phyloP scores from a whole-genome alignment of 2,888 invertebrate genomes.

The Drosophila robusta region DNA sequence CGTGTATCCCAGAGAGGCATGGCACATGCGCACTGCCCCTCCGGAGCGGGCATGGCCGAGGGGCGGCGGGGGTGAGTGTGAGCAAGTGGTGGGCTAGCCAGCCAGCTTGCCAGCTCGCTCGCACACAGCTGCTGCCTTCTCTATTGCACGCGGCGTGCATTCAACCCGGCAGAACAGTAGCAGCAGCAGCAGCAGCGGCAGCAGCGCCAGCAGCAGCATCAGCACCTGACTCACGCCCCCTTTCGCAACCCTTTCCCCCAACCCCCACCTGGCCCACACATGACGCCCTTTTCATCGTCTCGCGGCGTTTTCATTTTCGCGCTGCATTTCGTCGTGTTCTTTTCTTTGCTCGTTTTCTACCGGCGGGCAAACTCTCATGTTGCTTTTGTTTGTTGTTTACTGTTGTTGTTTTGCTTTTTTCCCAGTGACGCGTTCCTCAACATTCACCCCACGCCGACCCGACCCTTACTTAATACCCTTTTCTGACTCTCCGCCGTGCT shows the following conservation, averaged over 20 bases:
- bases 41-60: too few relatives aligned
- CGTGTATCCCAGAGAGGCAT: slow-evolving; percentile 21
- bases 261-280: not conserved
- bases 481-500: slow-evolving; percentile 23
- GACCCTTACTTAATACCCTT: not conserved
- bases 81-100: slow-evolving; percentile 8
- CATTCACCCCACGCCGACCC: not conserved
- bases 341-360: slow-evolving; percentile 54
- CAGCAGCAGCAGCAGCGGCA: slow-evolving; percentile 17
- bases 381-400: slow-evolving; percentile 59
- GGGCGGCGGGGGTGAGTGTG: slow-evolving; percentile 13
- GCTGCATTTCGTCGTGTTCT: slow-evolving; percentile 54
- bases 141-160: slow-evolving; percentile 63
- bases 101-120: slow-evolving; percentile 38
- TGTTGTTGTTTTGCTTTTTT: slow-evolving; percentile 47
- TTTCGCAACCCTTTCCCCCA: slow-evolving; percentile 13
- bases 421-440: slow-evolving; percentile 33
- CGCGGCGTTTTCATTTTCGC: slow-evolving; percentile 54
- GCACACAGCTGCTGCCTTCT: slow-evolving; percentile 27
- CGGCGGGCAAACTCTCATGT: slow-evolving; percentile 53
- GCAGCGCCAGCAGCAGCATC: slow-evolving; percentile 31
- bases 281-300: slow-evolving; percentile 29
- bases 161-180: slow-evolving; percentile 68
- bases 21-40: slow-evolving; percentile 54
- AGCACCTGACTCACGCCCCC: slow-evolving; percentile 51